Conservation (phyloP, 92 coral and sea anemone genomes). For the Parazoanthus darwini region DNA sequence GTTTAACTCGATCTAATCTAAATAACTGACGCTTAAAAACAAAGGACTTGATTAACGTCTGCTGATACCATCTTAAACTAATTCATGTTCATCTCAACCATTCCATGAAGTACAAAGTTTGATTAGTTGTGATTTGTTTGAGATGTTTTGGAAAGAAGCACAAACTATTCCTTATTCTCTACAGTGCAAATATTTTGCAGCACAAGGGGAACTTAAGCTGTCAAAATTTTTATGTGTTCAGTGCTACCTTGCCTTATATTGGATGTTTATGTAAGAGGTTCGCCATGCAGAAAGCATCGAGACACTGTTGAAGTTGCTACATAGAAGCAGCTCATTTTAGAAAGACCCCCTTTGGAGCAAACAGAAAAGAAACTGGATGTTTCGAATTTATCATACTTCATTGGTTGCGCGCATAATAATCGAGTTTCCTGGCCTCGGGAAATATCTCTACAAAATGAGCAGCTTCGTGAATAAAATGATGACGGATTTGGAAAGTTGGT, state of each 20-base stretch:
- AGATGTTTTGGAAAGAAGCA: no score
- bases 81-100: neutral
- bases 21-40: neutral
- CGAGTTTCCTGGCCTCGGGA: neutral
- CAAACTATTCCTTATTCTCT: neutral
- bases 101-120: no score
- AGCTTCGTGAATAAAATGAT: neutral
- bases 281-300: slow-evolving; percentile 8
- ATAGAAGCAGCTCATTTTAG: neutral
- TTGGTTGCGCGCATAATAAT: neutral
- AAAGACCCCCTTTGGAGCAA: slow-evolving; percentile 13
- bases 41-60: neutral
- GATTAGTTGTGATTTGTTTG: neutral
- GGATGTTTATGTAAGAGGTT: neutral
- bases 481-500: neutral
- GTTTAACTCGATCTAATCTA: neutral
- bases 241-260: neutral
- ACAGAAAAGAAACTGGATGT: neutral
- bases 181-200: neutral
- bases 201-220: neutral
- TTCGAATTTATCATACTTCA: slow-evolving; percentile 1
- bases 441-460: neutral
- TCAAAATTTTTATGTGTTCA: neutral
- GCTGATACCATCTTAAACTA: neutral
- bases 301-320: neutral